Percentiles rank a stretch among this genome's conserved stretches.
phyloP scores from a whole-genome alignment of 1,140 invertebrate genomes.

The Drosophila micromelanica region DNA sequence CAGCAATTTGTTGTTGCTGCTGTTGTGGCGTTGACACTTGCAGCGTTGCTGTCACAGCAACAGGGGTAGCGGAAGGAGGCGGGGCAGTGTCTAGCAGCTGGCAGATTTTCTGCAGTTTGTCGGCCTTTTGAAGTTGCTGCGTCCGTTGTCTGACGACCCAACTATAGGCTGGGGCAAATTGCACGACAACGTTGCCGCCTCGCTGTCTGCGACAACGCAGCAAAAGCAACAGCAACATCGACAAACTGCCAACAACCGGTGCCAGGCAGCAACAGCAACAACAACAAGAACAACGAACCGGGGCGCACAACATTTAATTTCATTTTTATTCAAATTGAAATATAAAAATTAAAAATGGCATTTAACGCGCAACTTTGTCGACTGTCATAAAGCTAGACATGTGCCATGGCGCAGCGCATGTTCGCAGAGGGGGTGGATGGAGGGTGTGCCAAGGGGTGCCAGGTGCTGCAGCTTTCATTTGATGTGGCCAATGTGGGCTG shows the following conservation, averaged over 20 bases:
- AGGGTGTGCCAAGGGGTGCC: slow-evolving; percentile 1
- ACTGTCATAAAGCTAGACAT: slow-evolving; percentile 58
- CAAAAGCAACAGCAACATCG: slow-evolving; percentile 4
- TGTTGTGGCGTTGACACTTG: slow-evolving; percentile 65
- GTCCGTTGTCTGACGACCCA: slow-evolving; percentile 38
- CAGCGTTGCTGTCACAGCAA: slow-evolving; percentile 40
- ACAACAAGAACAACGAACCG: not conserved
- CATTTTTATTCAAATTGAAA: slow-evolving; percentile 78
- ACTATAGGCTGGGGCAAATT: slow-evolving; percentile 30
- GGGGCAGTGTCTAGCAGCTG: not conserved
- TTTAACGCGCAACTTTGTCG: slow-evolving; percentile 75
- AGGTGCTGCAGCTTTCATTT: slow-evolving; percentile 28
- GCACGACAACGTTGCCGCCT: slow-evolving; percentile 58
- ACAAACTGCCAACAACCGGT: not conserved
- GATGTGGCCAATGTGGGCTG: slow-evolving; percentile 19
- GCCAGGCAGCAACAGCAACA: slow-evolving; percentile 6
- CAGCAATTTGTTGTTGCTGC: slow-evolving; percentile 27
- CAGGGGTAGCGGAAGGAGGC: not conserved
- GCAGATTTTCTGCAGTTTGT: slow-evolving; percentile 58
- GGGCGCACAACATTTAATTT: slow-evolving; percentile 66
- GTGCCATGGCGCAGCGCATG: slow-evolving; percentile 15
- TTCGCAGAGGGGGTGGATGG: not conserved
- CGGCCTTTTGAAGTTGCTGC: slow-evolving; percentile 72
- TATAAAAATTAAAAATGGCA: slow-evolving; percentile 74
- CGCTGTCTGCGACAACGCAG: slow-evolving; percentile 50